Percentiles rank a stretch among this genome's conserved stretches.
phyloP scores from a whole-genome alignment of 1,140 invertebrate genomes.

The Monomorium pharaonis region DNA sequence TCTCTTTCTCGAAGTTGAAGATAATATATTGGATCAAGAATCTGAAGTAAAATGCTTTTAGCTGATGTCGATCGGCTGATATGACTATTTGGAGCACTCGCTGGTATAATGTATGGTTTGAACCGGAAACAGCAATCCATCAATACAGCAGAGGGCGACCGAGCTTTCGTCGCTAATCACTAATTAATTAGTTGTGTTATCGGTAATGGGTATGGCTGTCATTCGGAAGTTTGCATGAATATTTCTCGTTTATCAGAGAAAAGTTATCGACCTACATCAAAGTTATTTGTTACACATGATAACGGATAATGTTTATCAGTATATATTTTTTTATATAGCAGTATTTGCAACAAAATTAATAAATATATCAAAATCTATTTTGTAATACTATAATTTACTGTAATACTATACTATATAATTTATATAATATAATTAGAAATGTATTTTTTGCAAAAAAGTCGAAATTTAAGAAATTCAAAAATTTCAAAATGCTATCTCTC shows the following conservation, averaged over 20 bases:
- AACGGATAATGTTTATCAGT: neutral
- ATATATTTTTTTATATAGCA: neutral
- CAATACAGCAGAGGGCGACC: slow-evolving; percentile 66
- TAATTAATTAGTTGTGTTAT: slow-evolving; percentile 78
- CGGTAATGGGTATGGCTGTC: slow-evolving; percentile 29
- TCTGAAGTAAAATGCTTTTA: slow-evolving; percentile 20
- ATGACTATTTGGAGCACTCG: slow-evolving; percentile 8
- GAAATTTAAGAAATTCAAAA: no score
- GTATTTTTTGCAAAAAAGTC: neutral
- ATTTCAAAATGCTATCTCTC: neutral
- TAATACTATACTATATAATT: no score
- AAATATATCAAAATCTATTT: neutral
- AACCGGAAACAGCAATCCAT: slow-evolving; percentile 76
- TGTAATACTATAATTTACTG: no score
- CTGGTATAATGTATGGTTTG: slow-evolving; percentile 39
- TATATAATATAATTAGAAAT: no score
- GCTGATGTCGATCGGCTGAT: slow-evolving; percentile 35
- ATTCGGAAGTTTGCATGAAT: slow-evolving; percentile 2
- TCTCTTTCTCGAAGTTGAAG: neutral
- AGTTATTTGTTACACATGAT: slow-evolving; percentile 1
- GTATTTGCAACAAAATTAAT: neutral
- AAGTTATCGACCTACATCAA: neutral
- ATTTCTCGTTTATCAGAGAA: slow-evolving; percentile 30
- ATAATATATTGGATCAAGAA: slow-evolving; percentile 5
- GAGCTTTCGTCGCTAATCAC: slow-evolving; percentile 75